Evolutionary conservation across 2,888 invertebrate species (phyloP), one percentile per base, ranked within the genome.

Genomic region (Ormyrus nitidulus): DNA sequence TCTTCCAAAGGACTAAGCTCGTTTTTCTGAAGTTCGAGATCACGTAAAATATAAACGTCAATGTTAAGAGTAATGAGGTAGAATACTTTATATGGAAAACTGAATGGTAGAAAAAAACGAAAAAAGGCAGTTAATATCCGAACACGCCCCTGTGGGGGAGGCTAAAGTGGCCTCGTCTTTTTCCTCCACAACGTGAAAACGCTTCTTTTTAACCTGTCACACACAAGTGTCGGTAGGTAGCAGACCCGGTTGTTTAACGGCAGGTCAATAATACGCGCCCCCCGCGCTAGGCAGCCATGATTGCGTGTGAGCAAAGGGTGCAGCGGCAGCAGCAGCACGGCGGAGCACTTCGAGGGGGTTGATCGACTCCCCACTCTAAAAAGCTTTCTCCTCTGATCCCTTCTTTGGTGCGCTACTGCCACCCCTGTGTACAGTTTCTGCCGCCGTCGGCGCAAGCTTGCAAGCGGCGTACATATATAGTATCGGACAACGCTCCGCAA

Each of bases 241-340:
- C 8, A 54, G 7, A 79, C 44, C 69, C 62, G 51, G 62, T 62
- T 19, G 46, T 54, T 77, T 77, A 74, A 79, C 68, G 72, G 75
- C 81, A 81, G 83, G 83, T 86, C 84, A 85, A 86, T 86, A 85
- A 88, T 87, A 87, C 85, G 85, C 86, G 86, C 86, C 87, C 86
- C 86, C 86, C 86, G 85, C 84, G 84, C 85, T 86, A 87, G 89
- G 87, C 88, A 88, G 90, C 90, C 90, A 90, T 90, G 86, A 89
- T 89, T 88, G 88, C 87, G 86, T 85, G 88, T 85, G 83, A 84
- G 85, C 84, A 82, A 86, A 87, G 89, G 88, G 89, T 89, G 89
- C 85, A 87, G 73, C 65, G 72, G 64, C 58, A 66, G 54, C 56
- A 73, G 56, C 53, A 75, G 34, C 56, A 34, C 34, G 54, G 53